These are phyloP conservation scores for Paracanthobrama guichenoti DNA, from an alignment of 2,113 vertebrate species.

Conservation along the genomic window DNA sequence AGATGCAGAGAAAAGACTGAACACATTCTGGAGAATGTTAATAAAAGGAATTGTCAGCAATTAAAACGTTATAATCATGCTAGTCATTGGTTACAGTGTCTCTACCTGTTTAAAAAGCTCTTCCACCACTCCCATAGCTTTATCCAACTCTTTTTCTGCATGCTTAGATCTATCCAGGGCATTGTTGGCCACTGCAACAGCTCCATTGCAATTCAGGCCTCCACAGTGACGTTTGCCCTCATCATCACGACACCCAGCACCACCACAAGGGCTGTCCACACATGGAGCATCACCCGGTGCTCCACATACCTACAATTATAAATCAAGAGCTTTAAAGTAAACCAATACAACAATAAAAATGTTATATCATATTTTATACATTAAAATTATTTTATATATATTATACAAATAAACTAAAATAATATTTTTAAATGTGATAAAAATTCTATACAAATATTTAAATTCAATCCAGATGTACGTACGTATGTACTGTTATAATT, in stretches of 20 bases:
- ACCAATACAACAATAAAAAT: not conserved
- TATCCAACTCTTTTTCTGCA: conserved; percentile 84
- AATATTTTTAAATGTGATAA: not conserved
- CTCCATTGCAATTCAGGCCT: conserved; percentile 88
- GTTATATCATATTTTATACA: not conserved
- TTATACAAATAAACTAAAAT: not conserved
- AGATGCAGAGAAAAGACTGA: not conserved
- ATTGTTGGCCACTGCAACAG: conserved; percentile 80
- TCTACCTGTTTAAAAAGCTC: conserved; percentile 82
- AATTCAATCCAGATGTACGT: no score
- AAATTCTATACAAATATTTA: not conserved
- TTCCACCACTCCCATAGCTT: conserved; percentile 84
- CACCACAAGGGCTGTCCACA: conserved; percentile 88
- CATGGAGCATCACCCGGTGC: conserved; percentile 80
- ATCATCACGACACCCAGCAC: conserved; percentile 89
- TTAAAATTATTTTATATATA: not conserved
- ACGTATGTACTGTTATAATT: not conserved
- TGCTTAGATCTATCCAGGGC: conserved; percentile 85
- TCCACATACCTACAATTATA: conserved; percentile 85
- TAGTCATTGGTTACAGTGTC: not conserved
- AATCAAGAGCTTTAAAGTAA: not conserved
- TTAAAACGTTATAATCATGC: not conserved
- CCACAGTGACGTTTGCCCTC: conserved; percentile 88
- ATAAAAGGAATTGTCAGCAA: not conserved
- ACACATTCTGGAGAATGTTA: not conserved